A percentile compares a stretch with the other conserved stretches of the same genome.
Evolutionary conservation across 1,140 invertebrate species (phyloP).

Genomic region (Sinella curviseta): DNA sequence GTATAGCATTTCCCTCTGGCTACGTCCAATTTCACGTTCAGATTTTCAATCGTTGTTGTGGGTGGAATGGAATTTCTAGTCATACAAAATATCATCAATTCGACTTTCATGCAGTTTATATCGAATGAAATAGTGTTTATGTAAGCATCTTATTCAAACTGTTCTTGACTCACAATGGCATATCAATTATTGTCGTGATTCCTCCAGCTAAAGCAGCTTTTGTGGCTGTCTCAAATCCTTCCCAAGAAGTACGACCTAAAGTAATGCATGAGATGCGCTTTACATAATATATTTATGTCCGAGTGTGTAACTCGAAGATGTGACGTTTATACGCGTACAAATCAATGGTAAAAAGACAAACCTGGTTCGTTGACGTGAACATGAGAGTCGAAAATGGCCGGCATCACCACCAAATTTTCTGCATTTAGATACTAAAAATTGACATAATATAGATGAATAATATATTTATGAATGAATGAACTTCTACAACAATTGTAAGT

Average conservation of each 20-base stretch:
- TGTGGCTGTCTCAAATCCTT: conserved; percentile 70
- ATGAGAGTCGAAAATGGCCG: conserved; percentile 83
- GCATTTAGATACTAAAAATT: conserved; percentile 61
- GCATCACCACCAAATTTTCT: conserved; percentile 66
- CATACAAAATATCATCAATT: not conserved
- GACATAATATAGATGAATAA: not conserved
- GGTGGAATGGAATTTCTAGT: conserved; percentile 66
- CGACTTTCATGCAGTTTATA: too few relatives aligned
- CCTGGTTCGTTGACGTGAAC: conserved; percentile 87
- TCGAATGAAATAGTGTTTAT: too few relatives aligned
- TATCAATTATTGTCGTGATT: conserved; percentile 72
- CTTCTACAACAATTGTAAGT: not conserved
- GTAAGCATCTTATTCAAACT: conserved; percentile 24
- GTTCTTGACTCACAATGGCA: conserved; percentile 64
- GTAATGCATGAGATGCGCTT: not conserved
- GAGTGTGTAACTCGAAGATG: conserved; percentile 34
- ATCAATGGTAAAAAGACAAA: too few relatives aligned
- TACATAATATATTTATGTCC: not conserved
- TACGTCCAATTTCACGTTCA: conserved; percentile 62
- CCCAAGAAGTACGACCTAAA: conserved; percentile 63
- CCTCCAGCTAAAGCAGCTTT: conserved; percentile 71
- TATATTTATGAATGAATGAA: not conserved
- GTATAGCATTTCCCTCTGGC: conserved; percentile 65
- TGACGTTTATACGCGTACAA: too few relatives aligned
- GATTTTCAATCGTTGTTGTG: conserved; percentile 65